Conservation (phyloP, 2,113 vertebrate genomes). For the Platichthys flesus region DNA sequence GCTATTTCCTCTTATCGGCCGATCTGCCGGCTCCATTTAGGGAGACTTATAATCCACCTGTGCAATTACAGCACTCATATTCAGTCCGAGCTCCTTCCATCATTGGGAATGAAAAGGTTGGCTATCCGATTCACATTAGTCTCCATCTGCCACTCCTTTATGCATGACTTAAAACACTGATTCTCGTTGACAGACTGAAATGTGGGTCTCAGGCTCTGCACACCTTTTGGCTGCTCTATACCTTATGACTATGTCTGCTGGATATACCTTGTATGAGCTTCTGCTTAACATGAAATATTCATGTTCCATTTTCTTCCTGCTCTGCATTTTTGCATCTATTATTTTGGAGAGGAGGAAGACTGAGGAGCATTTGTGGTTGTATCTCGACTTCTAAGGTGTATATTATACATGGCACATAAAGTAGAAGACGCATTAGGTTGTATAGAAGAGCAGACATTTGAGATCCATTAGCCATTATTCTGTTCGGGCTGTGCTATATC, state of each 20-base stretch:
- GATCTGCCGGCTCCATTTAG: constrained; percentile 34
- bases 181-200: constrained; percentile 52
- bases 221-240: constrained; percentile 64
- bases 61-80: constrained; percentile 52
- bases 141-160: constrained; percentile 61
- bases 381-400: constrained; percentile 34
- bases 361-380: constrained; percentile 17
- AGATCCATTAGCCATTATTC: constrained; percentile 67
- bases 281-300: constrained; percentile 66
- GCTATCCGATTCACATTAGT: constrained; percentile 55
- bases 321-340: constrained; percentile 58
- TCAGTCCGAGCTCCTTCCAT: constrained; percentile 54
- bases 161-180: constrained; percentile 62
- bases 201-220: constrained; percentile 15
- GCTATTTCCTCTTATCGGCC: constrained; percentile 28
- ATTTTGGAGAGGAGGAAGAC: constrained; percentile 30
- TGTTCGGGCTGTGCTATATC: constrained; percentile 31
- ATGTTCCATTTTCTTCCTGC: constrained; percentile 46
- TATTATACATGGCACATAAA: constrained; percentile 12
- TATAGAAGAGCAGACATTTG: constrained; percentile 49
- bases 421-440: constrained; percentile 48
- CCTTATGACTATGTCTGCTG: constrained; percentile 49
- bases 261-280: constrained; percentile 52
- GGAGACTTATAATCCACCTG: constrained; percentile 16
- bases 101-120: constrained; percentile 58